Evolutionary conservation across 2,797 vertebrate species (phyloP).

Genomic region (Cryptoblepharus egeriae): DNA sequence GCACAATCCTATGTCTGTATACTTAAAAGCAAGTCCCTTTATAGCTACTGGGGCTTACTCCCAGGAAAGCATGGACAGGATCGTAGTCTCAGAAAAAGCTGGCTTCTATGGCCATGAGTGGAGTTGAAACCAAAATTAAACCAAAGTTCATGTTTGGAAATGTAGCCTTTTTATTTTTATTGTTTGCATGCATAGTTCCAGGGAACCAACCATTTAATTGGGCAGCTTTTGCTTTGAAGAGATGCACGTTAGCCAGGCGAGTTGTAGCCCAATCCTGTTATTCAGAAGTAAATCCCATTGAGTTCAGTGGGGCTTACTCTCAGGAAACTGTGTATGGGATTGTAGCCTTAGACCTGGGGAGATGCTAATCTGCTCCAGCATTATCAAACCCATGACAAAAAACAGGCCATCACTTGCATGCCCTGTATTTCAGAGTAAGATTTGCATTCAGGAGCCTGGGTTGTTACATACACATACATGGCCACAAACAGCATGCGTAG

Average conservation of each 20-base stretch:
- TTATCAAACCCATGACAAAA: not conserved
- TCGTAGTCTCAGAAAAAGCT: not conserved
- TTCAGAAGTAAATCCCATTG: no score
- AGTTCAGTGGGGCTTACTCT: no score
- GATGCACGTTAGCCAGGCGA: not conserved
- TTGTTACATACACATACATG: slow-evolving; percentile 18
- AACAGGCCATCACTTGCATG: not conserved
- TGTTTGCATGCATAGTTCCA: not conserved
- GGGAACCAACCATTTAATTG: no score
- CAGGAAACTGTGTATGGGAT: no score
- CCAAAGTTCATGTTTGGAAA: no score
- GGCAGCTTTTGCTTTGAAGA: not conserved
- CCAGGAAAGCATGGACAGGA: no score
- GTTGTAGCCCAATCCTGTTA: not conserved
- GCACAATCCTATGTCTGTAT: no score
- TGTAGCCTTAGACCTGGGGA: no score
- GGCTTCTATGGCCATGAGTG: not conserved
- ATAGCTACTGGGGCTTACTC: no score
- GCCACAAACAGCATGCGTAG: not conserved
- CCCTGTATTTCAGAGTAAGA: not conserved
- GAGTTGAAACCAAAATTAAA: no score
- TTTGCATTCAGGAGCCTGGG: not conserved
- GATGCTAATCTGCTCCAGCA: not conserved
- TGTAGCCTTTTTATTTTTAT: no score
- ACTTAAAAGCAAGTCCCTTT: no score